These are phyloP conservation scores for Luffia ferchaultella DNA, from an alignment of 2,888 invertebrate species.

Conservation along the genomic window DNA sequence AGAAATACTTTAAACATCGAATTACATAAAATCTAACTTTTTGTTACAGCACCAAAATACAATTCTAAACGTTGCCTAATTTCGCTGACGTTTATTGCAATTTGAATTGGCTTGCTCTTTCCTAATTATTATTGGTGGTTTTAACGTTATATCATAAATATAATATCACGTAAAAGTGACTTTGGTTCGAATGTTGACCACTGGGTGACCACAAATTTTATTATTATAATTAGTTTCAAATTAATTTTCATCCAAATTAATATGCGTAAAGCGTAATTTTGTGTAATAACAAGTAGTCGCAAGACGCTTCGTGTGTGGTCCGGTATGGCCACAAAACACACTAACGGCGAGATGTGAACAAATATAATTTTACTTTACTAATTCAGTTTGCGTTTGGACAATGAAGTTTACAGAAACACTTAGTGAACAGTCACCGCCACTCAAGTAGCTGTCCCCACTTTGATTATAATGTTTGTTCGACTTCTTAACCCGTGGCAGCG, in stretches of 20 bases:
- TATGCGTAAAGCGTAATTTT: not conserved
- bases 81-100: too few species aligned
- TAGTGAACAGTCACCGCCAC: conserved; percentile 29
- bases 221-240: too few species aligned
- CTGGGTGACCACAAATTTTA: too few species aligned
- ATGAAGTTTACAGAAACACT: conserved; percentile 29
- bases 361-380: not conserved
- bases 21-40: too few species aligned
- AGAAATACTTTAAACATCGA: too few species aligned
- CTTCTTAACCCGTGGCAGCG: conserved; percentile 17
- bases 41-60: too few species aligned
- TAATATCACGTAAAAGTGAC: not conserved
- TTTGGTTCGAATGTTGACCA: too few species aligned
- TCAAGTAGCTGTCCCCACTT: conserved; percentile 35
- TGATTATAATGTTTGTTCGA: conserved; percentile 24
- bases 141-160: not conserved
- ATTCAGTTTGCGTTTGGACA: not conserved
- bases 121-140: not conserved
- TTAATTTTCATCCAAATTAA: too few species aligned
- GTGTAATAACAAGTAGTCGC: not conserved
- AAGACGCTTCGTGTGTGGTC: not conserved
- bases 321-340: not conserved
- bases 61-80: too few species aligned
- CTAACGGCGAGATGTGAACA: not conserved
- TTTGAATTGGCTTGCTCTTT: not conserved